Conservation (phyloP, 2,797 vertebrate species). For the Trachurus trachurus region DNA sequence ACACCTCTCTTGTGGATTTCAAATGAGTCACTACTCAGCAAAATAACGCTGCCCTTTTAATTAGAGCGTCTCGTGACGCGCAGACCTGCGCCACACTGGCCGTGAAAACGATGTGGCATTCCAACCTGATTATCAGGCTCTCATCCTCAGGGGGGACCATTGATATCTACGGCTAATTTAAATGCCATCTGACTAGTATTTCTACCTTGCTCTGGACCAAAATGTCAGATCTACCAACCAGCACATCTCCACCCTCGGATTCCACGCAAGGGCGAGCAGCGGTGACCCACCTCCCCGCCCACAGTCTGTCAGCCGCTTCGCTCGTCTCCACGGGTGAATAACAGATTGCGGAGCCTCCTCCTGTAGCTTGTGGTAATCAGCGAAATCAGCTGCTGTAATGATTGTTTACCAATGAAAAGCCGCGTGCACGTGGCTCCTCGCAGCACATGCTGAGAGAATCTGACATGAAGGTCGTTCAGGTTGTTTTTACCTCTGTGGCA, state of each 20-base stretch:
- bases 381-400: slow-evolving; percentile 11
- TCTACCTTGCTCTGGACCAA: not conserved
- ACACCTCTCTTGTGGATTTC: no score
- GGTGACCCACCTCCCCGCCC: not conserved
- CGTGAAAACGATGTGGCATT: not conserved
- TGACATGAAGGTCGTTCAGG: slow-evolving; percentile 25
- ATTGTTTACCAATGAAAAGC: not conserved
- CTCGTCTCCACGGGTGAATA: not conserved
- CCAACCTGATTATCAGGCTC: not conserved
- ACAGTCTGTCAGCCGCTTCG: not conserved
- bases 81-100: no score
- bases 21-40: no score
- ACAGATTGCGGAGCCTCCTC: not conserved
- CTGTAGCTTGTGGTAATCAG: not conserved
- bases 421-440: not conserved
- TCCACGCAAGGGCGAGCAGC: not conserved
- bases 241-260: not conserved
- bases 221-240: not conserved
- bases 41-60: no score
- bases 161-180: not conserved
- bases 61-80: no score
- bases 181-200: not conserved
- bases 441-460: not conserved
- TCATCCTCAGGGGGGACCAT: not conserved
- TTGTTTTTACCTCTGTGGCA: slow-evolving; percentile 4